Percentiles rank a stretch among this genome's conserved stretches.
Conservation (phyloP, 2,888 invertebrate genomes). For the Drosophila austrosaltans region DNA sequence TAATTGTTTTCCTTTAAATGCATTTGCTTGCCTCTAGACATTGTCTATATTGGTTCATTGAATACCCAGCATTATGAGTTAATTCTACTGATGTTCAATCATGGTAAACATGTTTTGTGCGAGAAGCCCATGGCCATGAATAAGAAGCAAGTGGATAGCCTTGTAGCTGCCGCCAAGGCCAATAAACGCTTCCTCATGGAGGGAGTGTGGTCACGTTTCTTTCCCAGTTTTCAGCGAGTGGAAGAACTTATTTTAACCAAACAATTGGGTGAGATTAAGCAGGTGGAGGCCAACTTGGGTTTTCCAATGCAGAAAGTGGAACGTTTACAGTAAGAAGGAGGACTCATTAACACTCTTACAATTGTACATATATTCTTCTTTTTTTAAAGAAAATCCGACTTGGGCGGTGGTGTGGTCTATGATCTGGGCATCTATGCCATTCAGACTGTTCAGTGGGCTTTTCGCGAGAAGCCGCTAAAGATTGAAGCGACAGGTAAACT, state of each 20-base stretch:
- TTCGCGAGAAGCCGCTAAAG: slow-evolving; percentile 88
- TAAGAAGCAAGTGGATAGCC: slow-evolving; percentile 88
- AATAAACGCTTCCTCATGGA: slow-evolving; percentile 93
- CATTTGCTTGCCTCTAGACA: slow-evolving; percentile 84
- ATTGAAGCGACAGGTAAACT: slow-evolving; percentile 88
- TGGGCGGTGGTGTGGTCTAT: slow-evolving; percentile 91
- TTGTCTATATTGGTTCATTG: slow-evolving; percentile 92
- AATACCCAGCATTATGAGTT: slow-evolving; percentile 90
- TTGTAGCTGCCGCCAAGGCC: slow-evolving; percentile 88
- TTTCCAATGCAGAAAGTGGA: slow-evolving; percentile 85
- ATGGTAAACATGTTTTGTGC: slow-evolving; percentile 94
- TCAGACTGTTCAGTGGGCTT: slow-evolving; percentile 89
- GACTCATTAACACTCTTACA: neutral
- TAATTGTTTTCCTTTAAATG: neutral
- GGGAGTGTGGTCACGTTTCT: slow-evolving; percentile 93
- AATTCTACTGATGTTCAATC: slow-evolving; percentile 89
- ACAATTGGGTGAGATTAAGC: slow-evolving; percentile 88
- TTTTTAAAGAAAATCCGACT: slow-evolving; percentile 85
- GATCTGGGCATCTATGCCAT: slow-evolving; percentile 91
- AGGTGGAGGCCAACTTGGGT: slow-evolving; percentile 89
- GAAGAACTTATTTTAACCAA: slow-evolving; percentile 87
- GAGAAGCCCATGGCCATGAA: slow-evolving; percentile 96
- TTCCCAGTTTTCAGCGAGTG: slow-evolving; percentile 90
- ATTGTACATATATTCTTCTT: neutral
- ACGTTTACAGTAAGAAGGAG: slow-evolving; percentile 82